Evolutionary conservation across 2,888 invertebrate genomes (phyloP).

Genomic region (Glaucopsyche alexis): DNA sequence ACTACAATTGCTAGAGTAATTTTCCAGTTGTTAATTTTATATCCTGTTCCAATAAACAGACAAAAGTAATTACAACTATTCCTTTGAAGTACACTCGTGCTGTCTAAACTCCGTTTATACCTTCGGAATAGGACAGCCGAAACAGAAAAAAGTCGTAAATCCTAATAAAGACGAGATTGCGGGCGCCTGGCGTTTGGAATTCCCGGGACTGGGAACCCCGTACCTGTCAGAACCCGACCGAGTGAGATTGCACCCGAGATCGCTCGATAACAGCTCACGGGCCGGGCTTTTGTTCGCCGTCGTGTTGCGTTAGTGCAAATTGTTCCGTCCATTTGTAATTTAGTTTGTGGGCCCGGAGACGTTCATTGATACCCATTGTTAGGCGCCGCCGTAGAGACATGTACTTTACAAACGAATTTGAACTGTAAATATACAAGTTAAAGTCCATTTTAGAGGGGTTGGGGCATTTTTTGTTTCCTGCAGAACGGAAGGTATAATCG

Average conservation of each 20-base stretch:
- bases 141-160: slow-evolving; percentile 12
- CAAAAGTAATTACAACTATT: no score
- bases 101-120: neutral
- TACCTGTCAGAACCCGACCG: slow-evolving; percentile 50
- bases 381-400: slow-evolving; percentile 4
- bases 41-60: no score
- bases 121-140: neutral
- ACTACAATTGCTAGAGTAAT: no score
- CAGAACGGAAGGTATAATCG: neutral
- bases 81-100: no score
- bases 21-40: no score
- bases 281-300: slow-evolving; percentile 41
- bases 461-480: neutral
- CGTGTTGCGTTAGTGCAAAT: slow-evolving; percentile 42
- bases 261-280: slow-evolving; percentile 42
- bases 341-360: slow-evolving; percentile 38
- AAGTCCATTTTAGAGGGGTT: neutral
- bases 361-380: slow-evolving; percentile 28
- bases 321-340: slow-evolving; percentile 43
- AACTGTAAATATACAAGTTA: neutral
- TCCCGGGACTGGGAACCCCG: slow-evolving; percentile 54
- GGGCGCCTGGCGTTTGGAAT: slow-evolving; percentile 51
- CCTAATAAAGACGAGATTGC: slow-evolving; percentile 42
- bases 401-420: neutral
- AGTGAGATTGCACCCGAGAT: slow-evolving; percentile 45